These are phyloP conservation scores for Coccyzus lansbergi DNA, from an alignment of 2,797 vertebrate species.

Conservation along the genomic window DNA sequence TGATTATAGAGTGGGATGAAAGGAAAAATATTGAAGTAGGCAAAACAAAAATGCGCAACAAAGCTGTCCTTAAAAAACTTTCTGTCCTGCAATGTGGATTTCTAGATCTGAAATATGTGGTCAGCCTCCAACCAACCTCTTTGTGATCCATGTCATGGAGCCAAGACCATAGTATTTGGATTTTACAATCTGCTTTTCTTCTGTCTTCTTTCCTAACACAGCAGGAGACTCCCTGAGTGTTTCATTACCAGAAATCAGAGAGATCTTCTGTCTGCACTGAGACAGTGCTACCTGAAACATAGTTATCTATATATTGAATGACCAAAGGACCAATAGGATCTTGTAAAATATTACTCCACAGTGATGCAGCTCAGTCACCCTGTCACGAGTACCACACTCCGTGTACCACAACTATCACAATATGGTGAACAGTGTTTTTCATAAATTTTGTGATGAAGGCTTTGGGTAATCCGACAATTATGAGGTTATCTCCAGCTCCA, in stretches of 20 bases:
- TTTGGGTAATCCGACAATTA: neutral
- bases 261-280: conserved; percentile 44
- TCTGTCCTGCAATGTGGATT: neutral
- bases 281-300: conserved; percentile 26
- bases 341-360: conserved; percentile 21
- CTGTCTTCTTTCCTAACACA: conserved; percentile 46
- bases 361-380: neutral
- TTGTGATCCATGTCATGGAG: neutral
- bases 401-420: neutral
- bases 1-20: neutral
- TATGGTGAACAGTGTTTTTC: neutral
- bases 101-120: neutral
- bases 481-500: neutral
- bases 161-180: conserved; percentile 25
- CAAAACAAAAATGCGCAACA: neutral
- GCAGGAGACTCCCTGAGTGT: conserved; percentile 19
- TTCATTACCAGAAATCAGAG: conserved; percentile 66
- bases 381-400: neutral
- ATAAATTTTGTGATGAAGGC: neutral
- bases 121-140: neutral
- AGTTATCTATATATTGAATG: conserved; percentile 33
- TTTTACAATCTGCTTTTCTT: conserved; percentile 47
- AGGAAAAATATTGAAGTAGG: neutral
- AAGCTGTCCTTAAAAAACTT: neutral
- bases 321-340: neutral